These are phyloP conservation scores for Ridgeia piscesae DNA, from an alignment of 1,140 invertebrate genomes.

Conservation along the genomic window DNA sequence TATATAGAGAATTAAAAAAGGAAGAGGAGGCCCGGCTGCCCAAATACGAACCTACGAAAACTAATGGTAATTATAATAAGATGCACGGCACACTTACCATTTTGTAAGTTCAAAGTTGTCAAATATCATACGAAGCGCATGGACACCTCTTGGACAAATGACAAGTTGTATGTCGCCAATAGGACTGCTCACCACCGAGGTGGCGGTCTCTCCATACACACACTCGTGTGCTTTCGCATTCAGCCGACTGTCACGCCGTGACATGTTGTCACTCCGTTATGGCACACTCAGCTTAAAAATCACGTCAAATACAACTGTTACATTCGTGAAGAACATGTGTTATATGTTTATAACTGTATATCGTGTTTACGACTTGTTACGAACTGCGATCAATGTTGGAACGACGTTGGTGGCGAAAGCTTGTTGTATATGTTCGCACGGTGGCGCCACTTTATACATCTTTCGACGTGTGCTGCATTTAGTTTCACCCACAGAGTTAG, in stretches of 20 bases:
- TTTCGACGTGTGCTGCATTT: too few relatives aligned
- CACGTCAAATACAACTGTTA: constrained; percentile 23
- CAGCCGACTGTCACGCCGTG: constrained; percentile 23
- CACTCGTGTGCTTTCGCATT: constrained; percentile 30
- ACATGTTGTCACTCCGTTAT: constrained; percentile 33
- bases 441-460: not conserved
- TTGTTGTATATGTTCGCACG: not conserved
- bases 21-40: too few relatives aligned
- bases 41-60: too few relatives aligned
- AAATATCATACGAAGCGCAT: constrained; percentile 42
- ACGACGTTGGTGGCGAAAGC: not conserved
- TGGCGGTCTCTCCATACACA: constrained; percentile 47
- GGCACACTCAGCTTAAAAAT: constrained; percentile 33
- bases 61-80: too few relatives aligned
- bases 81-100: constrained; percentile 31
- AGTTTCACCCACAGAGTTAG: too few relatives aligned
- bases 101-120: constrained; percentile 41
- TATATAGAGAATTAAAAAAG: too few relatives aligned
- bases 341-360: constrained; percentile 23
- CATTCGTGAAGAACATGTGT: constrained; percentile 27
- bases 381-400: not conserved
- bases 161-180: constrained; percentile 44
- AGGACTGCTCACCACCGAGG: constrained; percentile 40
- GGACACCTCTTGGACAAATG: constrained; percentile 48
- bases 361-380: not conserved